These are phyloP conservation scores for Autographa pulchrina DNA, from an alignment of 2,888 invertebrate species.

Conservation along the genomic window DNA sequence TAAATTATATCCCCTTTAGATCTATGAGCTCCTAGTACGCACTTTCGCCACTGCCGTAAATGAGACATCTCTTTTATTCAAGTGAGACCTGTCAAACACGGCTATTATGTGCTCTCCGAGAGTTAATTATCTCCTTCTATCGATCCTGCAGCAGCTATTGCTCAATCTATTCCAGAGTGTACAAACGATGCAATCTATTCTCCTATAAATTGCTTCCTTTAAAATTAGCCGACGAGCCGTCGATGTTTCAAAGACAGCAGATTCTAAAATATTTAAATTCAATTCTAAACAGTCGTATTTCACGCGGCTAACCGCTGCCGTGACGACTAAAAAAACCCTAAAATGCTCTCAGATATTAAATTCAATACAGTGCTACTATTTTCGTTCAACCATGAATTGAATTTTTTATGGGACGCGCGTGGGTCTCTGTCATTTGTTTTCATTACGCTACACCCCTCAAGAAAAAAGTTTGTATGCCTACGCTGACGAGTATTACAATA, in stretches of 20 bases:
- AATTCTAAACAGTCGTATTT: slow-evolving; percentile 72
- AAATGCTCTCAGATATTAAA: slow-evolving; percentile 75
- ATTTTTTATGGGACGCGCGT: slow-evolving; percentile 84
- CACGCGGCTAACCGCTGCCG: slow-evolving; percentile 59
- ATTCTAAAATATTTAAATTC: slow-evolving; percentile 66
- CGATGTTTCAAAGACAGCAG: slow-evolving; percentile 62
- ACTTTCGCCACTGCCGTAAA: slow-evolving; percentile 65
- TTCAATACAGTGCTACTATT: slow-evolving; percentile 78
- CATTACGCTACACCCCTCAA: slow-evolving; percentile 77
- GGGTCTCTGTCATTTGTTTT: slow-evolving; percentile 85
- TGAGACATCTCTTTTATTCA: slow-evolving; percentile 49
- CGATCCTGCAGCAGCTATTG: slow-evolving; percentile 17
- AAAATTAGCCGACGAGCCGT: slow-evolving; percentile 24
- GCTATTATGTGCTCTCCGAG: slow-evolving; percentile 26
- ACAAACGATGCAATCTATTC: slow-evolving; percentile 3
- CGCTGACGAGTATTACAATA: slow-evolving; percentile 56
- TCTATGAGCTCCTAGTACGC: slow-evolving; percentile 78
- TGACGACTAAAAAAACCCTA: slow-evolving; percentile 65
- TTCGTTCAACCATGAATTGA: slow-evolving; percentile 80
- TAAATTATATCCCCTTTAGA: slow-evolving; percentile 85
- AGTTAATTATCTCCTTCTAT: slow-evolving; percentile 42
- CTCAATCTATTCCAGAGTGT: slow-evolving; percentile 8
- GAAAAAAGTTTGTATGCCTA: slow-evolving; percentile 66
- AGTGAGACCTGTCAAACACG: slow-evolving; percentile 50
- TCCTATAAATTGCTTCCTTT: slow-evolving; percentile 9